These are phyloP conservation scores for Antennarius maculatus DNA, from an alignment of 2,797 vertebrate species.

Conservation along the genomic window DNA sequence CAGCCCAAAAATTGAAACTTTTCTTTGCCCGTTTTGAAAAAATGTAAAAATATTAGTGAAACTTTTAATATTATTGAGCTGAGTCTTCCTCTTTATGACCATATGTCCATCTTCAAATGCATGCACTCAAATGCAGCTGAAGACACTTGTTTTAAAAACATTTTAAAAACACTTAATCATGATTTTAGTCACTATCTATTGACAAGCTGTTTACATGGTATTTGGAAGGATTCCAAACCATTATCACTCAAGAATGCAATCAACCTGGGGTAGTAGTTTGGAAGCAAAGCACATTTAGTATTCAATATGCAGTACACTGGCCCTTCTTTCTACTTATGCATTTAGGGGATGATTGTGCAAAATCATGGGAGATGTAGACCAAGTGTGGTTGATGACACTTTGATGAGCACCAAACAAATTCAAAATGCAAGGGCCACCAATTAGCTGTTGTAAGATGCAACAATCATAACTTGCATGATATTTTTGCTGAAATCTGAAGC, in stretches of 20 bases:
- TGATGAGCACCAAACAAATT: background rate
- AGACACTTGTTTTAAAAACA: too few species aligned
- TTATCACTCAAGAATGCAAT: slow-evolving; percentile 1
- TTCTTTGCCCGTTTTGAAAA: slow-evolving; percentile 34
- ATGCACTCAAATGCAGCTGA: slow-evolving; percentile 56
- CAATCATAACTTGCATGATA: too few species aligned
- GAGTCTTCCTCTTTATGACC: slow-evolving; percentile 58
- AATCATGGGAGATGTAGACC: background rate
- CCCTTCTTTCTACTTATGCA: slow-evolving; percentile 12
- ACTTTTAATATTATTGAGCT: slow-evolving; percentile 43
- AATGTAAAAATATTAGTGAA: too few species aligned
- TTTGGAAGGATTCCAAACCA: too few species aligned
- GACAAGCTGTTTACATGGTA: too few species aligned
- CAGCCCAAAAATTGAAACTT: slow-evolving; percentile 48
- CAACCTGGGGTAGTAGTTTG: background rate
- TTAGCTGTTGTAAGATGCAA: too few species aligned
- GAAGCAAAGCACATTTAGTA: slow-evolving; percentile 18
- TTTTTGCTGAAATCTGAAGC: too few species aligned
- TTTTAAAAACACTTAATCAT: too few species aligned
- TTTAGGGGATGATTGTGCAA: slow-evolving; percentile 14
- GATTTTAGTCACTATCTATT: too few species aligned
- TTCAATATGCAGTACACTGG: background rate
- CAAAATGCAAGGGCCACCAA: too few species aligned
- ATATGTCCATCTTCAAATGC: slow-evolving; percentile 49
- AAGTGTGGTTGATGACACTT: slow-evolving; percentile 12